phyloP scores from a whole-genome alignment of 1,140 invertebrate genomes.

The Formica exsecta region DNA sequence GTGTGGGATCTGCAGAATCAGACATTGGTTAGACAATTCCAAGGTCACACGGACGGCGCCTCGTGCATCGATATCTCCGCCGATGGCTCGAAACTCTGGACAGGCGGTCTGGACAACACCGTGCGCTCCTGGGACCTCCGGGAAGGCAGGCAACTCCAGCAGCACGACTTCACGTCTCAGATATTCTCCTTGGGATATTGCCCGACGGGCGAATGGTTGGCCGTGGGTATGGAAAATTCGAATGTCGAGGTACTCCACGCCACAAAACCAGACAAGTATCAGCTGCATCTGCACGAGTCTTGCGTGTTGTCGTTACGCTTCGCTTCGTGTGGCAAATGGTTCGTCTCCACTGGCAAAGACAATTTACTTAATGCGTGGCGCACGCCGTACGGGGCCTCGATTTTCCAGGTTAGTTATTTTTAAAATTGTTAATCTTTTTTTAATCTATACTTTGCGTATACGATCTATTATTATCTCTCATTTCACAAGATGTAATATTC shows the following conservation, averaged over 20 bases:
- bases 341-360: conserved; percentile 99
- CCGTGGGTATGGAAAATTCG: conserved; percentile 99
- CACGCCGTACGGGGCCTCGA: conserved; percentile 98
- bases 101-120: conserved; percentile 98
- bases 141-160: conserved; percentile 97
- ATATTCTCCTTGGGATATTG: conserved; percentile 99
- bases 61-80: conserved; percentile 99
- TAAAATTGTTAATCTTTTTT: not conserved
- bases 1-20: conserved; percentile 98
- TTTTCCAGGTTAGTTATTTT: conserved; percentile 94
- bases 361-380: conserved; percentile 99
- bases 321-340: conserved; percentile 99
- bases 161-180: conserved; percentile 98
- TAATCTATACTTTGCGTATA: not conserved
- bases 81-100: conserved; percentile 98
- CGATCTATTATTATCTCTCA: not conserved
- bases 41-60: conserved; percentile 98
- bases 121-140: conserved; percentile 98
- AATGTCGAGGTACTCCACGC: conserved; percentile 99
- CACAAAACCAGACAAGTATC: conserved; percentile 98
- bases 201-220: conserved; percentile 98
- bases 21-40: conserved; percentile 97
- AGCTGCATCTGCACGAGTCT: conserved; percentile 98
- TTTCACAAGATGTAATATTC: not conserved
- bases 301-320: conserved; percentile 99